Evolutionary conservation across 2,888 invertebrate species (phyloP), one percentile per base, ranked within the genome.

Genomic region (Pardosa pseudoannulata): DNA sequence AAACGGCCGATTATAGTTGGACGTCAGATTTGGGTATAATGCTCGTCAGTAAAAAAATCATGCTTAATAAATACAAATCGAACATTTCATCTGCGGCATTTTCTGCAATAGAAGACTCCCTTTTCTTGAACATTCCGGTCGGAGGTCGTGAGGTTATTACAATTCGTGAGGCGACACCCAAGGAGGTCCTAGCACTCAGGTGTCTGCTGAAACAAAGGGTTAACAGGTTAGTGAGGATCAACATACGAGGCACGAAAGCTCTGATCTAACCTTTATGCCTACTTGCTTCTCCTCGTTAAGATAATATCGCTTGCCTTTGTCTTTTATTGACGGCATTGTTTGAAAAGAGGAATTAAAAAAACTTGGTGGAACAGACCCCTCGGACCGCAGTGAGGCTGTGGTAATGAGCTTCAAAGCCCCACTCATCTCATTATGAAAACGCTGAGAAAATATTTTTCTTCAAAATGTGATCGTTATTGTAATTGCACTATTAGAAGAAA

Each of bases 301-400:
- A 74, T 81, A 68, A 81, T 74, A 81, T 74, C 80, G 23, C 46
- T 32, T 39, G 19, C 39, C 56, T 73, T 80, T 80, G 80, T 73
- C 50, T 81, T 81, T 81, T 67, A 81, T 70, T 62, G 68, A 68
- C 39, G 68, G 68, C 68, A 81, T 81, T 81, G 81, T 81, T 81
- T 80, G 6, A 71, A 23, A 9, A 31, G 39, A 19, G 29, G 67
- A 19, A 67, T 16, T 19, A 27, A 67, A 67, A 28, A 31, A 65
- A 62, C 3, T 13, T 62, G 62, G 62, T 27, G 36, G 36, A 36
- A 36, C 11, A 16, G 46, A 46, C 46, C 65, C 65, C 31, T 31
- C 29, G 65, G 65, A 65, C 65, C 65, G 31, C 65, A 65, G 16
- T 29, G 31, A 65, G 29, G 29, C 31, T 65, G 11, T 29, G 19